phyloP scores from a whole-genome alignment of 2,888 invertebrate species.

The Neoaliturus tenellus region DNA sequence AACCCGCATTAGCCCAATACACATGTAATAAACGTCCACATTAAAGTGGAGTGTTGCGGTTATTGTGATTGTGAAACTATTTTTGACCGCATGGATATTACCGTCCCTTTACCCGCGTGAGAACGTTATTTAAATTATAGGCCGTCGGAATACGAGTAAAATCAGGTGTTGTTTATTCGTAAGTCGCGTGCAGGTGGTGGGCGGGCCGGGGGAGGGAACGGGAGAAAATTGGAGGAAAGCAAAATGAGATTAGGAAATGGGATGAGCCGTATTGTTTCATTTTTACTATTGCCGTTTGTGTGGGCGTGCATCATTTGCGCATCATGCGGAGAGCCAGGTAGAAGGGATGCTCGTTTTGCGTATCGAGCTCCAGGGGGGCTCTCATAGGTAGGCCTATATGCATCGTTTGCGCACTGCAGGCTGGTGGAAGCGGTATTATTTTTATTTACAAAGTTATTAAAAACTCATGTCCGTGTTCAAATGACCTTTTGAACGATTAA shows the following conservation, averaged over 20 bases:
- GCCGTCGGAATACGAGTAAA: neutral
- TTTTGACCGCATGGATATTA: neutral
- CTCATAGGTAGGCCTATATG: no score
- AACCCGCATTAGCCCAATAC: conserved; percentile 14
- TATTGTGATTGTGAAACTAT: neutral
- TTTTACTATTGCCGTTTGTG: no score
- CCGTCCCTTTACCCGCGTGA: neutral
- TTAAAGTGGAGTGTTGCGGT: neutral
- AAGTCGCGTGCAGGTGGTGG: neutral
- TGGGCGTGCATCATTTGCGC: no score
- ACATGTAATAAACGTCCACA: conserved; percentile 11
- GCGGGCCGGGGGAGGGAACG: neutral
- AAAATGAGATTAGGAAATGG: conserved; percentile 17
- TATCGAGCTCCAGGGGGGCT: no score
- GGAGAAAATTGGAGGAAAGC: neutral
- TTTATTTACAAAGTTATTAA: no score
- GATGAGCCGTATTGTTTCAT: neutral
- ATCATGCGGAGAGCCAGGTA: no score
- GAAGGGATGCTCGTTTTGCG: no score
- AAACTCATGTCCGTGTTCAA: no score
- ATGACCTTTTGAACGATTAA: no score
- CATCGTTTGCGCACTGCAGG: no score
- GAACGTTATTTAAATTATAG: conserved; percentile 9
- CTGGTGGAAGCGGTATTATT: no score
- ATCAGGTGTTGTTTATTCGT: conserved; percentile 10